phyloP scores from a whole-genome alignment of 37 sponge, comb jelly and placozoan species.

The Ianthella basta region DNA sequence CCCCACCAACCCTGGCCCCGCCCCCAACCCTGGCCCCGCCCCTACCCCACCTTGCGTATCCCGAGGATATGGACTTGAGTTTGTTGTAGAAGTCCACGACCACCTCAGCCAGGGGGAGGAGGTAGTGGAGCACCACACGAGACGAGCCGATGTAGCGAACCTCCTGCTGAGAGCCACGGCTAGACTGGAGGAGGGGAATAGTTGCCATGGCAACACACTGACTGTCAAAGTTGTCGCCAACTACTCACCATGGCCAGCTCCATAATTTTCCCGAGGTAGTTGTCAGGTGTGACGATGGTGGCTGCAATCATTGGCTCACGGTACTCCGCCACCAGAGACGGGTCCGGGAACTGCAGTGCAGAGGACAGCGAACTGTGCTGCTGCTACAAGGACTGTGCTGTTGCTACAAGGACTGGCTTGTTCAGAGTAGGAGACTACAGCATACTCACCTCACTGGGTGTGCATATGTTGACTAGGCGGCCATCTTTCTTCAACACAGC shows the following conservation, averaged over 20 bases:
- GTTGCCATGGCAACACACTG: no score
- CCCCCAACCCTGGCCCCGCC: not conserved
- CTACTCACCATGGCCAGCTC: conserved; percentile 10
- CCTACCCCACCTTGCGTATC: conserved; percentile 80
- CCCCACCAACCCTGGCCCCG: not conserved
- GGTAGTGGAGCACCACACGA: conserved; percentile 78
- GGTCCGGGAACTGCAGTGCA: conserved; percentile 62
- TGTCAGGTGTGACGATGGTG: conserved; percentile 78
- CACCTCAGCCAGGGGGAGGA: conserved; percentile 86
- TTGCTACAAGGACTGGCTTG: not conserved
- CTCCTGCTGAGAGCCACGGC: conserved; percentile 77
- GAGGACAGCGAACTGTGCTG: not conserved
- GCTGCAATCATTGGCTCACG: conserved; percentile 86
- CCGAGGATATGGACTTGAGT: conserved; percentile 84
- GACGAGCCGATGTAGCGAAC: conserved; percentile 62
- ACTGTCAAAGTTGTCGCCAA: not conserved
- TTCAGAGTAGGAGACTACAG: no score
- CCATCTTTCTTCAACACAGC: conserved; percentile 5
- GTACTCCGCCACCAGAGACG: conserved; percentile 28
- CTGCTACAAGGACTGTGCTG: not conserved
- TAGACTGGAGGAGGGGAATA: no score
- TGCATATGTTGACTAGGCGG: not conserved
- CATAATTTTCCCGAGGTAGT: conserved; percentile 74
- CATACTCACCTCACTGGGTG: not conserved
- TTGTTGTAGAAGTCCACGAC: conserved; percentile 87